Conservation (phyloP, 2,113 vertebrate species). For the Rutilus rutilus region DNA sequence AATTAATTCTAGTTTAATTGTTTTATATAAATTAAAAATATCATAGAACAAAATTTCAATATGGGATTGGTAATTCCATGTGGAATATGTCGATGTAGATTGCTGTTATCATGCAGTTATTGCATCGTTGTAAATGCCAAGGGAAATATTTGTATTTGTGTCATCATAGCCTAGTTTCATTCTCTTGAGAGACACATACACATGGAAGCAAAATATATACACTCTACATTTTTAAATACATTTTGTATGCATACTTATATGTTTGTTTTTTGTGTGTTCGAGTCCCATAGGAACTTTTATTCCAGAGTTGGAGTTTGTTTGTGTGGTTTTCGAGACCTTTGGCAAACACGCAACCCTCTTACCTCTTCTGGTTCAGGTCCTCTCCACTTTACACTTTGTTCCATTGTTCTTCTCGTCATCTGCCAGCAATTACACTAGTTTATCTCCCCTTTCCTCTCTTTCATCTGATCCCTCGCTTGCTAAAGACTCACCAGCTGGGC, state of each 20-base stretch:
- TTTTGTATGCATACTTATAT: background rate
- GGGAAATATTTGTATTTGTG: background rate
- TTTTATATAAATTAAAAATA: background rate
- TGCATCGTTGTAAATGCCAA: background rate
- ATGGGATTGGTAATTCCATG: background rate
- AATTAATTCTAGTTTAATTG: background rate
- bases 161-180: background rate
- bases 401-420: conserved; percentile 56
- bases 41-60: too few relatives aligned
- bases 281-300: background rate
- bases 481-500: conserved; percentile 66
- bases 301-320: background rate
- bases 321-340: conserved; percentile 23
- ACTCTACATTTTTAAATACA: too few relatives aligned
- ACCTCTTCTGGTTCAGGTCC: conserved; percentile 15
- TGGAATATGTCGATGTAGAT: background rate
- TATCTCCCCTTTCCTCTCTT: conserved; percentile 70
- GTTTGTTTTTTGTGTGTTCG: background rate
- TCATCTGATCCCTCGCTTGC: conserved; percentile 66
- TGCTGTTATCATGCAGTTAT: background rate
- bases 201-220: too few relatives aligned
- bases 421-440: conserved; percentile 75
- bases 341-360: conserved; percentile 32
- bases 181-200: background rate
- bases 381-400: conserved; percentile 43